Evolutionary conservation across 2,888 invertebrate genomes (phyloP).

Genomic region (Caenorhabditis drosophilae): DNA sequence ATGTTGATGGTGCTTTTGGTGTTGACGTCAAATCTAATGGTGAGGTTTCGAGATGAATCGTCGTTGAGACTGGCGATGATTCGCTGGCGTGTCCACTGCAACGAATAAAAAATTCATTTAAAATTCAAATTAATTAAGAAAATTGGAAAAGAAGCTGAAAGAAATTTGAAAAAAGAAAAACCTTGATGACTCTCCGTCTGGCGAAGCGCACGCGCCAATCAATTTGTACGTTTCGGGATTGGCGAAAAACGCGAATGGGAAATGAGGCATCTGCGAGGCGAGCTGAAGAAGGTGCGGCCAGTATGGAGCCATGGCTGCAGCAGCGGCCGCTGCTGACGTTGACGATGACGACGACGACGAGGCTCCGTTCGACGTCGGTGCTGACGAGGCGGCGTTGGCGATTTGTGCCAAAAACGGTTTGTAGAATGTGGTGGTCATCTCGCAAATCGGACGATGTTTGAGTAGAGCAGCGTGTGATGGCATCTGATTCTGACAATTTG

Average conservation of each 20-base stretch:
- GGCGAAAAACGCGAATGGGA: conserved; percentile 33
- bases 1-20: conserved; percentile 31
- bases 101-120: conserved; percentile 1
- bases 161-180: conserved; percentile 5
- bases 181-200: conserved; percentile 34
- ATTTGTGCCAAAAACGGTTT: conserved; percentile 49
- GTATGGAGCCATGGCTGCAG: conserved; percentile 12
- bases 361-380: too few relatives aligned
- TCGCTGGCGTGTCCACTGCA: conserved; percentile 42
- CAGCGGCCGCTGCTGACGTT: not conserved
- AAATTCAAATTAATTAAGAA: not conserved
- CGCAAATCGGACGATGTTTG: conserved; percentile 95
- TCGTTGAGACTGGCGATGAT: conserved; percentile 29
- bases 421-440: conserved; percentile 70
- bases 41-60: not conserved
- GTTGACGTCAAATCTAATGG: conserved; percentile 33
- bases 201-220: conserved; percentile 14
- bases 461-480: conserved; percentile 87
- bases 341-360: too few relatives aligned
- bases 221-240: conserved; percentile 25
- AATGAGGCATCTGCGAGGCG: conserved; percentile 38
- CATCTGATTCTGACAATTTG: conserved; percentile 73
- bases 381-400: conserved; percentile 66
- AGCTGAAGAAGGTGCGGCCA: conserved; percentile 47
- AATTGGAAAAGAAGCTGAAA: not conserved